Base-by-base conservation (phyloP, 2,113 vertebrate species). In the Pachyramphus minor region DNA sequence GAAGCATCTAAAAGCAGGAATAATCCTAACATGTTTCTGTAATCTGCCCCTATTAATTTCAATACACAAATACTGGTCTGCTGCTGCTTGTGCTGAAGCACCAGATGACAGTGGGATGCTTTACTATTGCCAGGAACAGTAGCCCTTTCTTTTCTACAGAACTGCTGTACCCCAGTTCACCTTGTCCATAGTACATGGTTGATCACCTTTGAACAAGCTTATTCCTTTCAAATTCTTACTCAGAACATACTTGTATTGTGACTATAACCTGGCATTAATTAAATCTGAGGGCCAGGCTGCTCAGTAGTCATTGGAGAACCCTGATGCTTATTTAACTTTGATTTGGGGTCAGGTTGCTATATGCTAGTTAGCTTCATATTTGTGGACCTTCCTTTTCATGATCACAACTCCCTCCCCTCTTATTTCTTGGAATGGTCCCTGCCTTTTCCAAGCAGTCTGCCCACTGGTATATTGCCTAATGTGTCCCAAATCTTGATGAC, bases 361-460 rank as follows among this genome's bases (percentile, higher is more conserved):
- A 35, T 45, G 27, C 39, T 41, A 45, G 20, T 78, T 87, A 68
- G 67, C 33, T 37, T 52, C 10, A 3, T 69, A 53, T 50, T n/a
- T 45, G 15, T 37, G 73, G 53, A 52, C n/a, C 44, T 73, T 71
- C 42, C 27, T 83, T 74, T 63, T 75, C 44, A 60, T n/a, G 8
- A 72, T 12, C 25, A 18, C 17, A 55, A 7, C n/a, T 67, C 24
- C 30, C 30, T 88, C 37, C 49, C 27, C 22, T 89, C 60, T 78
- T 52, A 67, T n/a, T 82, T 78, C 37, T 68, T 90, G 66, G 76
- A 89, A 84, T 37, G 14, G 30, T n/a, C 41, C 15, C 42, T 79
- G 39, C 45, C n/a, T 93, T 96, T 92, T 81, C 83, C 62, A 92
- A 84, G 92, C 92, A 90, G 17, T 22, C 28, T 81, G 52, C 64